A percentile compares a stretch with the other conserved stretches of the same genome.
Evolutionary conservation across 2,113 vertebrate genomes (phyloP).

Genomic region (Conger conger): DNA sequence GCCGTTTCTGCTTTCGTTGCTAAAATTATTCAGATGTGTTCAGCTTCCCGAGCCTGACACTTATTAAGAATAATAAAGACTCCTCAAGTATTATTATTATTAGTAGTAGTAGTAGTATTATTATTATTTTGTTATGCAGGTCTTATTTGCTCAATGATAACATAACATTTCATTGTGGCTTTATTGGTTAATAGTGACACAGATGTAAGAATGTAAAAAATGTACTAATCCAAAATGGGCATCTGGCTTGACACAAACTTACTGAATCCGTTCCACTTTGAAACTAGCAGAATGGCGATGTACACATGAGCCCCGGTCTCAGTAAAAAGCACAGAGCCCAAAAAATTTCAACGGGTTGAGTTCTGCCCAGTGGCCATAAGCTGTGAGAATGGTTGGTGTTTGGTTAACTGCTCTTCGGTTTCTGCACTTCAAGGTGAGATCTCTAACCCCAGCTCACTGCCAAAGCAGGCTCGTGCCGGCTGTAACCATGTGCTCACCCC

Average conservation of each 20-base stretch:
- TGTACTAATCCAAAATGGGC: not conserved
- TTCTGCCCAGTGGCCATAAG: constrained; percentile 67
- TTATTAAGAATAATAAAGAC: too few relatives aligned
- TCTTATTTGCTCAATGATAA: not conserved
- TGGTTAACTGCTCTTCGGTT: constrained; percentile 99
- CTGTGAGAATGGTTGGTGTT: constrained; percentile 99
- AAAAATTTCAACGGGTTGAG: constrained; percentile 30
- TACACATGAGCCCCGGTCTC: not conserved
- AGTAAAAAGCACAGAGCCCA: not conserved
- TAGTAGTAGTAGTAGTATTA: too few relatives aligned
- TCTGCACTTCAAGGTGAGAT: constrained; percentile 99
- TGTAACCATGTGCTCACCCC: constrained; percentile 49
- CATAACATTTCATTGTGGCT: too few relatives aligned
- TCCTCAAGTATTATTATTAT: too few relatives aligned
- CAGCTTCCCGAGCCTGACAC: too few relatives aligned
- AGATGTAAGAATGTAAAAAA: too few relatives aligned
- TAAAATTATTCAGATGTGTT: too few relatives aligned
- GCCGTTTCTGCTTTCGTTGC: too few relatives aligned
- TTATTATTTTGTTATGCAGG: too few relatives aligned
- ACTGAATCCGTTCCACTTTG: not conserved
- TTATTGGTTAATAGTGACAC: too few relatives aligned
- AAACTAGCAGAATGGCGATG: not conserved
- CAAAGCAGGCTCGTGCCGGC: constrained; percentile 69
- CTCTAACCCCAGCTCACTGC: constrained; percentile 97
- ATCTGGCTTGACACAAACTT: not conserved